Conservation (phyloP, 2,797 vertebrate species). For the Novumbra hubbsi region DNA sequence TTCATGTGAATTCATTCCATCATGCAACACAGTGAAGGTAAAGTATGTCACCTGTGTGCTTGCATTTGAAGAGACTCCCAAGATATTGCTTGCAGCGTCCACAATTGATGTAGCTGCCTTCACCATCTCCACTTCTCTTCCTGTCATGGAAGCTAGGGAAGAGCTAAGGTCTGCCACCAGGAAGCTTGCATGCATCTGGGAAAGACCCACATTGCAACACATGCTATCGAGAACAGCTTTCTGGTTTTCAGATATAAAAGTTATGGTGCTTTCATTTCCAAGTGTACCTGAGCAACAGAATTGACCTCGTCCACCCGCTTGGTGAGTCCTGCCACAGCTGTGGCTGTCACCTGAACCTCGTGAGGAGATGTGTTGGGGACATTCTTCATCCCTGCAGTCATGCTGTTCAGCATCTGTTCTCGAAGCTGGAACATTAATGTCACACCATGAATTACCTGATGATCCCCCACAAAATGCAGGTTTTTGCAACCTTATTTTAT, state of each 20-base stretch:
- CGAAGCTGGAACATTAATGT: slow-evolving; percentile 67
- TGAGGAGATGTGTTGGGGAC: slow-evolving; percentile 71
- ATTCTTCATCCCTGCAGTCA: slow-evolving; percentile 68
- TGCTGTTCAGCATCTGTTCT: slow-evolving; percentile 80
- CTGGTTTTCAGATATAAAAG: neutral
- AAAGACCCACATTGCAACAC: slow-evolving; percentile 16
- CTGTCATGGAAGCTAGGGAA: slow-evolving; percentile 70
- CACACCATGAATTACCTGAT: neutral
- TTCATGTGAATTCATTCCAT: neutral
- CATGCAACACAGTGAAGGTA: neutral
- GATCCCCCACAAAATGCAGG: no score
- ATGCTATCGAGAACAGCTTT: neutral
- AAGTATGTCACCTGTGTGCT: slow-evolving; percentile 21
- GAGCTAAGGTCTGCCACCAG: slow-evolving; percentile 78
- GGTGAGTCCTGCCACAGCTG: slow-evolving; percentile 83
- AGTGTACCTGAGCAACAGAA: slow-evolving; percentile 78
- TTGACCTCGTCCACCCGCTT: slow-evolving; percentile 79
- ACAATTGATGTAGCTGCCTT: slow-evolving; percentile 77
- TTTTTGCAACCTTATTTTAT: no score
- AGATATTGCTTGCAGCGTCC: slow-evolving; percentile 81
- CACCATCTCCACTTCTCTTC: slow-evolving; percentile 56
- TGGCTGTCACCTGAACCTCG: slow-evolving; percentile 77
- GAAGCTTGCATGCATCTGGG: slow-evolving; percentile 78
- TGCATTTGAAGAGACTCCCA: slow-evolving; percentile 74
- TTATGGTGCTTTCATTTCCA: neutral